Conservation (phyloP, 2,888 invertebrate genomes). For the Zeuzera pyrina region DNA sequence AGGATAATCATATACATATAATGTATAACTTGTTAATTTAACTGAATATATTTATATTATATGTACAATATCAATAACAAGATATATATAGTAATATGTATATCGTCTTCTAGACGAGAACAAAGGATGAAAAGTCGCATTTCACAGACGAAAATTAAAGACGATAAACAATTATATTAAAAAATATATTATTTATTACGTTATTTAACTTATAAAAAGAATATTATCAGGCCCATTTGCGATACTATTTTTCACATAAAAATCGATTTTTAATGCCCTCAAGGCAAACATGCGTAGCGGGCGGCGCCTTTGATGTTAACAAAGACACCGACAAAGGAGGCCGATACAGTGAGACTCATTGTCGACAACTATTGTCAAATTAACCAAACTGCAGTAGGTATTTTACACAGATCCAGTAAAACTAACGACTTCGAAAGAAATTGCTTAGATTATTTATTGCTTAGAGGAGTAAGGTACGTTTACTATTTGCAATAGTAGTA, state of each 20-base stretch:
- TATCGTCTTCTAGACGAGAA: too few species aligned
- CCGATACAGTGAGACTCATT: conserved; percentile 25
- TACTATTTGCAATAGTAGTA: too few species aligned
- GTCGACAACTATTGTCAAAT: conserved; percentile 33
- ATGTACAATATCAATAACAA: too few species aligned
- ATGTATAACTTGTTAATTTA: too few species aligned
- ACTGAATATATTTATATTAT: too few species aligned
- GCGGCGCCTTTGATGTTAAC: conserved; percentile 50
- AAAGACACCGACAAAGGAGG: conserved; percentile 58
- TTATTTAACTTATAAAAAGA: conserved; percentile 12
- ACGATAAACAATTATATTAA: conserved; percentile 5
- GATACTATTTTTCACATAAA: conserved; percentile 36
- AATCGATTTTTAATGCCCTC: conserved; percentile 44
- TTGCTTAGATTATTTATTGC: neutral
- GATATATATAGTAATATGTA: too few species aligned
- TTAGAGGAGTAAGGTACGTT: too few species aligned
- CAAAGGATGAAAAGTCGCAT: too few species aligned
- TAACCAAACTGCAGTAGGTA: too few species aligned
- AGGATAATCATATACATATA: too few species aligned
- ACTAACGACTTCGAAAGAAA: neutral
- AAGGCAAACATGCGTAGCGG: conserved; percentile 42
- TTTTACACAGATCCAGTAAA: neutral
- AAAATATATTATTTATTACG: conserved; percentile 10
- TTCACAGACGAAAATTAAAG: too few species aligned
- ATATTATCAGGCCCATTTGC: conserved; percentile 35